Percentiles rank a stretch among this genome's conserved stretches.
Conservation (phyloP, 2,797 vertebrate species). For the Ceryle rudis region DNA sequence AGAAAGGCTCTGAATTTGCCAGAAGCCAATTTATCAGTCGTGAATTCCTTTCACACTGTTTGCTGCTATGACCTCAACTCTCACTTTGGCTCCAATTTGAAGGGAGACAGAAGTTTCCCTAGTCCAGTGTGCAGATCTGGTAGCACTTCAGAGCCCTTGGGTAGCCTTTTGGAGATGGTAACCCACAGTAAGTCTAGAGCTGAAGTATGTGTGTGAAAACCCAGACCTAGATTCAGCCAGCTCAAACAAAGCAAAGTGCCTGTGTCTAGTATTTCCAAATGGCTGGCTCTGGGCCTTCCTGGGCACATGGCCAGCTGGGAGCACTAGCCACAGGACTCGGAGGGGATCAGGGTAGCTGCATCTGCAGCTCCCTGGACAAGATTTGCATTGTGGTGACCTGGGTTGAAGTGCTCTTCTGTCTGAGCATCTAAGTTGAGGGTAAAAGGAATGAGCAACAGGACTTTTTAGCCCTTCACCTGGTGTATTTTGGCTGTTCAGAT, state of each 20-base stretch:
- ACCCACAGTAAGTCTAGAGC: background rate
- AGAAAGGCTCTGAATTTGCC: background rate
- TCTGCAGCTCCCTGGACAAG: background rate
- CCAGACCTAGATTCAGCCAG: conserved; percentile 20
- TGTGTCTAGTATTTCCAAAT: background rate
- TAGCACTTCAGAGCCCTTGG: conserved; percentile 20
- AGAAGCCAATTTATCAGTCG: background rate
- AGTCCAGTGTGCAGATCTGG: background rate
- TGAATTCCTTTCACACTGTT: background rate
- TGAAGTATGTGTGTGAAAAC: conserved; percentile 12
- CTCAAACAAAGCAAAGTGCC: conserved; percentile 22
- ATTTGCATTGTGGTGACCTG: background rate
- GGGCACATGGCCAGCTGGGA: conserved; percentile 16
- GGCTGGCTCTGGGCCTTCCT: background rate
- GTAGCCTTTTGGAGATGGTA: background rate
- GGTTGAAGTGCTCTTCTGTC: background rate
- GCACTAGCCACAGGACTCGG: background rate
- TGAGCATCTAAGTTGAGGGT: background rate
- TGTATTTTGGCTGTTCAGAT: background rate
- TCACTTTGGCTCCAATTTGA: background rate
- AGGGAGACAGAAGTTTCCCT: background rate
- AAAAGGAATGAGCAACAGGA: background rate
- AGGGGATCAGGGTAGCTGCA: background rate
- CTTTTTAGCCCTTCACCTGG: background rate
- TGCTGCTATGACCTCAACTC: background rate